These are phyloP conservation scores for Cephalopachus bancanus DNA, from an alignment of 2,797 vertebrate species.

Conservation along the genomic window DNA sequence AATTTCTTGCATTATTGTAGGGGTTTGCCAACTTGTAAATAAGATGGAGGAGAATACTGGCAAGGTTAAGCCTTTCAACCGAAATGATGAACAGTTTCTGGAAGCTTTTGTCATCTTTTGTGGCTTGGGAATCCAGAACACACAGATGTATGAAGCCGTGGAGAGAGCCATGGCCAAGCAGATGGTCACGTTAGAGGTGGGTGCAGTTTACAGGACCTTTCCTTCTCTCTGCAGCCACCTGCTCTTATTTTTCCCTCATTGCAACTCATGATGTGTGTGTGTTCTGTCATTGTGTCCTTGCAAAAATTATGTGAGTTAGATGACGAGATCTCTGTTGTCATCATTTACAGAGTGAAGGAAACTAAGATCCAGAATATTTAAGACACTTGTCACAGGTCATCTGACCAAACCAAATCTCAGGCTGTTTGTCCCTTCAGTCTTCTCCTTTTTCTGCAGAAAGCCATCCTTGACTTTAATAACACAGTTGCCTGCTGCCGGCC, in stretches of 20 bases:
- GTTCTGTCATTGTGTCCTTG: rapidly evolving
- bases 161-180: slow-evolving; percentile 98
- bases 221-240: rapidly evolving
- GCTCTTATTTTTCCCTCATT: too few relatives aligned
- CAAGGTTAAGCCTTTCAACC: slow-evolving; percentile 95
- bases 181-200: slow-evolving; percentile 98
- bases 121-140: slow-evolving; percentile 98
- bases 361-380: not conserved
- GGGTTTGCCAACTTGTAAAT: slow-evolving; percentile 97
- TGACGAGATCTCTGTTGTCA: not conserved
- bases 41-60: slow-evolving; percentile 95
- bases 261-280: rapidly evolving
- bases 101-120: slow-evolving; percentile 99
- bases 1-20: slow-evolving; percentile 86
- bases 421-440: not conserved
- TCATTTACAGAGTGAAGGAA: not conserved
- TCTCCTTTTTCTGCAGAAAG: not conserved
- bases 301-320: rapidly evolving
- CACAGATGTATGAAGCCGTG: slow-evolving; percentile 98
- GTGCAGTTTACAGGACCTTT: slow-evolving; percentile 20
- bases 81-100: slow-evolving; percentile 98
- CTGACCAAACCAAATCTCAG: not conserved
- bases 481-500: too few relatives aligned
- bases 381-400: not conserved
- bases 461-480: not conserved